Conservation (phyloP, 2,888 invertebrate genomes). For the Didymodactylos carnosus region DNA sequence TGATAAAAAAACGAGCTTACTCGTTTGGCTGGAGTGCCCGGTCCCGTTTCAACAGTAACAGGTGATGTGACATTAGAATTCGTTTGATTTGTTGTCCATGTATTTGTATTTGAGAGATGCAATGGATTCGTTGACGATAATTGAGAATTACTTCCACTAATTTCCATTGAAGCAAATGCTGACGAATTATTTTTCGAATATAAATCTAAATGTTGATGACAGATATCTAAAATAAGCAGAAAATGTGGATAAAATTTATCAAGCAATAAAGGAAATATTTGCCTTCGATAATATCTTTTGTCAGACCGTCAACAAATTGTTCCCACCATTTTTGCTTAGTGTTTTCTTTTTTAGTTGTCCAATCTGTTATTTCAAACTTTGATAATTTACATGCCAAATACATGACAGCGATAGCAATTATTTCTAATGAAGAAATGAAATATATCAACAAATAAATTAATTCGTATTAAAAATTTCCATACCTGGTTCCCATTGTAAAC, state of each 20-base stretch:
- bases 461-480: too few species aligned
- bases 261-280: background rate
- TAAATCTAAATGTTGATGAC: conserved; percentile 72
- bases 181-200: conserved; percentile 43
- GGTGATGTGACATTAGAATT: background rate
- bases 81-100: background rate
- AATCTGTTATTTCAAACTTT: conserved; percentile 80
- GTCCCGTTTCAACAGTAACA: background rate
- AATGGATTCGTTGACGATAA: too few species aligned
- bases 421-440: too few species aligned
- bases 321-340: conserved; percentile 69
- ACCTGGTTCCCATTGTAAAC: conserved; percentile 94
- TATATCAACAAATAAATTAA: too few species aligned
- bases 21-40: background rate
- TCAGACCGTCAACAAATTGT: conserved; percentile 81
- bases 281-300: conserved; percentile 70
- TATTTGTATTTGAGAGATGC: too few species aligned
- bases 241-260: background rate
- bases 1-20: too few species aligned
- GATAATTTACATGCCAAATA: conserved; percentile 84
- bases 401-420: conserved; percentile 77
- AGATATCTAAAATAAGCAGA: conserved; percentile 50
- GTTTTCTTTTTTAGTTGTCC: conserved; percentile 53
- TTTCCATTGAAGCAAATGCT: background rate
- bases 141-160: too few species aligned